phyloP scores from a whole-genome alignment of 2,113 vertebrate genomes.

The mouse (Mus musculus) region GRCm39 chr11:116791501-116792000 shows the following conservation, averaged over 20 bases:
- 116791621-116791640: not conserved
- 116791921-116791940: rapidly evolving
- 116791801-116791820: not conserved
- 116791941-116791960: not conserved
- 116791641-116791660: not conserved
- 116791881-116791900: not conserved
- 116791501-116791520: not conserved
- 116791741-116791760: not conserved
- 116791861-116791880: not conserved
- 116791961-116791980: not conserved
- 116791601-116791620: not conserved
- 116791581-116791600: not conserved
- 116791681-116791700: no score
- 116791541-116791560: not conserved
- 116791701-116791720: not conserved
- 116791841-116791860: not conserved
- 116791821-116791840: not conserved
- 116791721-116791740: no score
- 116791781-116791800: not conserved
- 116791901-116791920: not conserved
- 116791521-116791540: no score
- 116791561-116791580: not conserved
- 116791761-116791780: not conserved
- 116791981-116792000: not conserved
- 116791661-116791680: not conserved